These are phyloP conservation scores for Dolichallabes microphthalmus DNA, from an alignment of 2,113 vertebrate species.

Conservation along the genomic window DNA sequence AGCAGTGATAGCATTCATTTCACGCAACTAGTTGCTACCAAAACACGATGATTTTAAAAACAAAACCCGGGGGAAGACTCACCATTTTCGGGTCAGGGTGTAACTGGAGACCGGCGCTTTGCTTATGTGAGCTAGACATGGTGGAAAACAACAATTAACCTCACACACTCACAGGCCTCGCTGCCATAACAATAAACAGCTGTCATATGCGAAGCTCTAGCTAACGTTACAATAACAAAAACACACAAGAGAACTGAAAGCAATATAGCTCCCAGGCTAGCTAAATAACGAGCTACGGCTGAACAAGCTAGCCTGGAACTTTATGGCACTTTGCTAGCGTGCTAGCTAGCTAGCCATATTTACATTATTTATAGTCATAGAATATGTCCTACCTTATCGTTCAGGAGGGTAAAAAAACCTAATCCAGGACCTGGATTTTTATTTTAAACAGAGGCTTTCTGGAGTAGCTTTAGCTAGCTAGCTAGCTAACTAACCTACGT, in stretches of 20 bases:
- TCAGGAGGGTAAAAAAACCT: not conserved
- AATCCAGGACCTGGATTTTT: not conserved
- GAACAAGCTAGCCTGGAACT: slow-evolving; percentile 36
- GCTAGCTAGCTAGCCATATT: not conserved
- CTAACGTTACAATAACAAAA: not conserved
- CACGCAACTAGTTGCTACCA: not conserved
- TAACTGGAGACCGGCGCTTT: slow-evolving; percentile 55
- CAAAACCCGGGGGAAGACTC: slow-evolving; percentile 2
- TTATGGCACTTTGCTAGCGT: slow-evolving; percentile 9
- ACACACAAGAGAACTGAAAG: not conserved
- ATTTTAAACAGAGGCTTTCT: not conserved
- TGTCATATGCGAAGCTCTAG: not conserved
- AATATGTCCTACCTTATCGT: slow-evolving; percentile 39
- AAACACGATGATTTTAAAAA: not conserved
- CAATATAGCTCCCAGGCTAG: not conserved
- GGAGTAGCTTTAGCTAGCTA: slow-evolving; percentile 11
- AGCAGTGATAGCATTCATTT: not conserved
- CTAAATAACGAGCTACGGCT: slow-evolving; percentile 24
- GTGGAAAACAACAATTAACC: slow-evolving; percentile 37
- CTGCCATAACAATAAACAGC: slow-evolving; percentile 12
- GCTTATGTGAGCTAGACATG: slow-evolving; percentile 27
- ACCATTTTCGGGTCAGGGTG: slow-evolving; percentile 48
- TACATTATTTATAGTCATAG: not conserved
- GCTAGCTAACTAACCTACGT: slow-evolving; percentile 33
- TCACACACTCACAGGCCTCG: slow-evolving; percentile 10